Conservation (phyloP, 2,797 vertebrate genomes). For the Phoxinus dragarum region DNA sequence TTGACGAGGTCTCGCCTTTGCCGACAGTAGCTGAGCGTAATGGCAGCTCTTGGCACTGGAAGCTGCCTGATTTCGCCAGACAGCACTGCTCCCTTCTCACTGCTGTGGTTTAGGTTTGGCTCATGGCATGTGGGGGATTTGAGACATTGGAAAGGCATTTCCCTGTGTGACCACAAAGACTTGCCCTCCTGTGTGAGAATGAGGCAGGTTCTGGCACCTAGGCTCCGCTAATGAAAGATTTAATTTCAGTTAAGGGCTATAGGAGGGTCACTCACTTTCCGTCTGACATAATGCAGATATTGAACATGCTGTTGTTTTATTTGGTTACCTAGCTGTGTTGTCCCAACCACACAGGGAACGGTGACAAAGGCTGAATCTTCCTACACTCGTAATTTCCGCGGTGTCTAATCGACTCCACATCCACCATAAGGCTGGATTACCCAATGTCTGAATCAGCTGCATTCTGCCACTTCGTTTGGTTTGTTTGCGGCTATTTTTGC, state of each 20-base stretch:
- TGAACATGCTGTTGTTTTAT: conserved; percentile 52
- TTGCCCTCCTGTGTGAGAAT: conserved; percentile 44
- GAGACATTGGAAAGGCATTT: conserved; percentile 61
- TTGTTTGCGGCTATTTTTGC: conserved; percentile 21
- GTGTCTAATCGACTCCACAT: conserved; percentile 55
- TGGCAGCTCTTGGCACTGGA: conserved; percentile 46
- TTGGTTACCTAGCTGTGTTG: conserved; percentile 56
- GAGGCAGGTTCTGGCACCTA: conserved; percentile 52
- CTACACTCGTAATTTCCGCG: conserved; percentile 57
- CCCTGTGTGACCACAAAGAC: conserved; percentile 54
- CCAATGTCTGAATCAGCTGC: conserved; percentile 38
- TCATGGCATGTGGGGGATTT: conserved; percentile 48
- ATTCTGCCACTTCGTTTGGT: conserved; percentile 12
- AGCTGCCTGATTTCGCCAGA: conserved; percentile 49
- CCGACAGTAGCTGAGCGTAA: conserved; percentile 53
- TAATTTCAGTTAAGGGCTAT: conserved; percentile 52
- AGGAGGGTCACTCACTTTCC: conserved; percentile 47
- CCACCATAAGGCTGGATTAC: conserved; percentile 58
- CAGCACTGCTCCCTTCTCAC: conserved; percentile 46
- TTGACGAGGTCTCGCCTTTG: conserved; percentile 40
- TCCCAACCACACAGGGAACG: conserved; percentile 30
- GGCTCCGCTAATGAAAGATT: conserved; percentile 53
- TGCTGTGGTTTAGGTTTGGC: conserved; percentile 49
- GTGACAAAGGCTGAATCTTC: conserved; percentile 55
- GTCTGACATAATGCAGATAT: conserved; percentile 57